Percentiles rank a stretch among this genome's conserved stretches.
Evolutionary conservation across 2,113 vertebrate species (phyloP).

Genomic region (Dryoscopus gambensis): DNA sequence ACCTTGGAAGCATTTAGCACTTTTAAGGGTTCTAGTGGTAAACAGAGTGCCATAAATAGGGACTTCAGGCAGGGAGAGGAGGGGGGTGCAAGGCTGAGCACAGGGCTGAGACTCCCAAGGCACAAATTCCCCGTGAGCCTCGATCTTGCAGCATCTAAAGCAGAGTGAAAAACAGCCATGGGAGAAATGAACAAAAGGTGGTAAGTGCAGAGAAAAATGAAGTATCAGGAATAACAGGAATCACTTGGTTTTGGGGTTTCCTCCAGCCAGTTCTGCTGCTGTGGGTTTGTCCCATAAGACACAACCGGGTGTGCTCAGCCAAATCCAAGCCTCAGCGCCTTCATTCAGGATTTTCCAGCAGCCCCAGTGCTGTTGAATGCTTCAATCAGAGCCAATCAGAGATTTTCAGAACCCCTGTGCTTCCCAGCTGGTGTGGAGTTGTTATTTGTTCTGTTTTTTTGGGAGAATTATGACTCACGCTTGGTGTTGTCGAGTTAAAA

Average conservation of each 20-base stretch:
- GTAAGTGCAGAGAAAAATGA: background rate
- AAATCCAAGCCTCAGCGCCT: background rate
- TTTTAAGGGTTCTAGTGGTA: background rate
- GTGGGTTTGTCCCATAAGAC: background rate
- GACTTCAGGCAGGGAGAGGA: background rate
- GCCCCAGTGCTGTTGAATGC: background rate
- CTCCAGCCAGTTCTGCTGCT: background rate
- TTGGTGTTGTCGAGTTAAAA: background rate
- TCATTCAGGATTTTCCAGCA: constrained; percentile 32
- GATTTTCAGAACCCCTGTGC: background rate
- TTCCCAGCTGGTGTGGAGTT: constrained; percentile 24
- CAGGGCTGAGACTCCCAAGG: background rate
- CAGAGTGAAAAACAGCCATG: background rate
- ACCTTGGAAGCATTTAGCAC: background rate
- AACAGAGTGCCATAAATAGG: background rate
- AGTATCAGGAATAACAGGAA: fast-evolving
- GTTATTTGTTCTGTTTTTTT: background rate
- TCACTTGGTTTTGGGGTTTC: fast-evolving
- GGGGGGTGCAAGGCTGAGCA: background rate
- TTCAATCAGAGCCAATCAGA: constrained; percentile 41
- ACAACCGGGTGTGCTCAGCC: background rate
- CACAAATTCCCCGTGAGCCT: background rate
- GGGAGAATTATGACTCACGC: background rate
- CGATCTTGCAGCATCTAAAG: background rate
- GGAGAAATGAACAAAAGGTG: background rate